Percentiles rank a stretch among this genome's conserved stretches.
Conservation (phyloP, 2,888 invertebrate genomes). For the Blastobasis adustella region DNA sequence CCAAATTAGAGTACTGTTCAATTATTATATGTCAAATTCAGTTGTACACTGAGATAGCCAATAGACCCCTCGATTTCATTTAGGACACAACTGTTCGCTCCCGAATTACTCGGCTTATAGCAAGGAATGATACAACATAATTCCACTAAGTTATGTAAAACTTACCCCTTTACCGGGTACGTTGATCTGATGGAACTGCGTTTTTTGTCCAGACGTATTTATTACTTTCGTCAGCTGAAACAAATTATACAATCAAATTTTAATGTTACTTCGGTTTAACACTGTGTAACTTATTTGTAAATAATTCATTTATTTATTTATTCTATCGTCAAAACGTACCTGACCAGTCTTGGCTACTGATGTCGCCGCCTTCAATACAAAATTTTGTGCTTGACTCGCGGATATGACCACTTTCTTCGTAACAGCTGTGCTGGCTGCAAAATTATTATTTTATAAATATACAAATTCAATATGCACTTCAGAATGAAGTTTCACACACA, state of each 20-base stretch:
- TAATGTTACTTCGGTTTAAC: not conserved
- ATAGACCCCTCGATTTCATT: no score
- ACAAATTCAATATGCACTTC: no score
- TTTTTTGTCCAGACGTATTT: constrained; percentile 35
- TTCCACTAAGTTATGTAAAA: constrained; percentile 9
- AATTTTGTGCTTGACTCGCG: constrained; percentile 40
- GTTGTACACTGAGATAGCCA: no score
- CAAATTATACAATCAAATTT: not conserved
- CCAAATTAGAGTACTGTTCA: no score
- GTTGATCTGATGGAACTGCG: constrained; percentile 82
- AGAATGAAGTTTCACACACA: no score
- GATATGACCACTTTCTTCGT: constrained; percentile 49
- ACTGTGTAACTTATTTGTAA: not conserved
- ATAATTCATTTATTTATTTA: not conserved
- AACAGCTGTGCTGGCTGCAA: constrained; percentile 28
- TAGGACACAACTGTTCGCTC: no score
- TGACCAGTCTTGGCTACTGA: constrained; percentile 29
- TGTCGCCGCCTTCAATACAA: constrained; percentile 32
- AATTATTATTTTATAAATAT: not conserved
- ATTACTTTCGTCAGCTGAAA: constrained; percentile 37
- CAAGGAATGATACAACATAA: no score
- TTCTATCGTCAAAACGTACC: constrained; percentile 27
- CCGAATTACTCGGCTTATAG: no score
- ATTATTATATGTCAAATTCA: no score
- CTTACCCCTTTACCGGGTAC: constrained; percentile 81